These are phyloP conservation scores for Phlogophora meticulosa DNA, from an alignment of 2,888 invertebrate species.

Conservation along the genomic window DNA sequence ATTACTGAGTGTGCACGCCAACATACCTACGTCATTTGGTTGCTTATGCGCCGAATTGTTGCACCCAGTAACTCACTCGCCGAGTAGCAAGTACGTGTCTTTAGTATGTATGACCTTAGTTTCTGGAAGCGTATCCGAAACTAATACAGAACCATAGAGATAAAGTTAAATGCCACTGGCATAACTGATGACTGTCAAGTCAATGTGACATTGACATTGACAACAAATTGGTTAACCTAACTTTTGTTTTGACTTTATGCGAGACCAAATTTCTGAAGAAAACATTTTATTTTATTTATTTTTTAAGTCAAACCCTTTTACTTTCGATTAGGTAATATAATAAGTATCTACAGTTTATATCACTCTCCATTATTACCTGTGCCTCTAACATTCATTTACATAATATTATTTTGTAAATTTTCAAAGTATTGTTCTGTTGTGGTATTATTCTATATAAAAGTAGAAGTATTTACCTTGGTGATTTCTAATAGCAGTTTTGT, in stretches of 20 bases:
- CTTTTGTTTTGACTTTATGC: constrained; percentile 42
- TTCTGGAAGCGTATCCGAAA: neutral
- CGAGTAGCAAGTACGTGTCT: no score
- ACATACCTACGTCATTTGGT: no score
- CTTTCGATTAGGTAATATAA: constrained; percentile 57
- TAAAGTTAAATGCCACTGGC: neutral
- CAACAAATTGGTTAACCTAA: constrained; percentile 36
- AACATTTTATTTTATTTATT: constrained; percentile 48
- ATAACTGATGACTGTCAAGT: constrained; percentile 11
- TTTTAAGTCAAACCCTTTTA: constrained; percentile 32
- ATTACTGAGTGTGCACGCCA: no score
- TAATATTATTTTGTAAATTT: constrained; percentile 15
- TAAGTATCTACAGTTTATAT: constrained; percentile 31
- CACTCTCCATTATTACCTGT: constrained; percentile 19
- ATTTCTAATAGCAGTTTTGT: constrained; percentile 5
- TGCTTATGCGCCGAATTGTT: no score
- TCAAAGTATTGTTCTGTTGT: constrained; percentile 12
- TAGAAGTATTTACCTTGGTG: constrained; percentile 17
- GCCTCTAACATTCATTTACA: constrained; percentile 8
- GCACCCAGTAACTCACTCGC: no score
- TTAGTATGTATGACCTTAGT: neutral
- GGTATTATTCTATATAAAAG: neutral
- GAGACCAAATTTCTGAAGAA: constrained; percentile 30
- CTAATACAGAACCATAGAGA: neutral
- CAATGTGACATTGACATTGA: neutral